Evolutionary conservation across 2,113 vertebrate genomes (phyloP).

Genomic region (Saimiri boliviensis): DNA sequence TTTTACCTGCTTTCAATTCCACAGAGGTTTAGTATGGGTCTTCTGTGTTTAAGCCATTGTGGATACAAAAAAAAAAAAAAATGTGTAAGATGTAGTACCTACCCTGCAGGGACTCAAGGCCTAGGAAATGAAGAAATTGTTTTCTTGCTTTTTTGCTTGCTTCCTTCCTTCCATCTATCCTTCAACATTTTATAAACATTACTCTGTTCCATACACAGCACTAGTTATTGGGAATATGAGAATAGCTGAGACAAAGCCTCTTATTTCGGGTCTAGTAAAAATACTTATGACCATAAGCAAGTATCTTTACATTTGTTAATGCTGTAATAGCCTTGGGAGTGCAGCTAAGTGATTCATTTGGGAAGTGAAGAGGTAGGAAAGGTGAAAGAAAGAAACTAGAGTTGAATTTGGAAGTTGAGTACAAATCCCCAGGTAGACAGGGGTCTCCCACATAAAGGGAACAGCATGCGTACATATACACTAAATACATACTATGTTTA

Average conservation of each 20-base stretch:
- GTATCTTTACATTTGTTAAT: background rate
- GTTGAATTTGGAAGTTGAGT: background rate
- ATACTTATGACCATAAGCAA: background rate
- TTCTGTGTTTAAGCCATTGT: background rate
- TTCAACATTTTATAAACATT: background rate
- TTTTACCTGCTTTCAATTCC: slow-evolving; percentile 29
- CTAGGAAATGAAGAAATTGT: background rate
- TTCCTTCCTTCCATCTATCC: background rate
- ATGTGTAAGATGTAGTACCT: background rate
- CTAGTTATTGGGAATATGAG: background rate
- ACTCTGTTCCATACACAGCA: background rate
- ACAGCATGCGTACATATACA: background rate
- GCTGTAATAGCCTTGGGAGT: background rate
- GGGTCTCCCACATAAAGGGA: background rate
- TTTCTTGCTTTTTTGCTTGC: background rate
- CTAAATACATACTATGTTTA: background rate
- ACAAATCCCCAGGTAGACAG: background rate
- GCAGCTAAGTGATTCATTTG: background rate
- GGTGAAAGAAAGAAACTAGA: background rate
- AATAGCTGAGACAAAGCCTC: background rate
- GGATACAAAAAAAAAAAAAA: background rate
- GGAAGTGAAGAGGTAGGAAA: background rate
- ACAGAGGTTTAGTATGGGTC: background rate
- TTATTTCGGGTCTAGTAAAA: background rate
- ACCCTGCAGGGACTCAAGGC: background rate